Evolutionary conservation across 2,888 invertebrate species (phyloP).

Genomic region (Aleiodes alternator): DNA sequence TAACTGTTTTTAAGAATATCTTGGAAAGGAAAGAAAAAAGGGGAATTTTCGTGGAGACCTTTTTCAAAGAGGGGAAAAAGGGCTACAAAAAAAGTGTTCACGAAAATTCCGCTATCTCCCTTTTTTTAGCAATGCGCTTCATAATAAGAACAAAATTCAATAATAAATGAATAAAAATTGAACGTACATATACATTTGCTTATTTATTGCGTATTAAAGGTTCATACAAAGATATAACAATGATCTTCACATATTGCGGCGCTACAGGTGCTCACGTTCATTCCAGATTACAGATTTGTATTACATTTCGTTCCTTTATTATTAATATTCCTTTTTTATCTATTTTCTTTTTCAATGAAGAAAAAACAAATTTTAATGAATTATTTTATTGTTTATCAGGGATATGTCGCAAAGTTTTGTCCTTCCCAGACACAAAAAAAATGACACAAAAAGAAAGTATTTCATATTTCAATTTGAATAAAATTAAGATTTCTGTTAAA

Average conservation of each 20-base stretch:
- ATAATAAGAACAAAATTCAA: background rate
- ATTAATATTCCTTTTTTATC: no score
- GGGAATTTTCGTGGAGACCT: background rate
- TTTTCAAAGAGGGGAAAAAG: no score
- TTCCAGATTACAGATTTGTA: slow-evolving; percentile 45
- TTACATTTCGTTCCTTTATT: slow-evolving; percentile 38
- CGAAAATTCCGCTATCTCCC: no score
- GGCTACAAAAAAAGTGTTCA: no score
- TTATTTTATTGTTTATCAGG: slow-evolving; percentile 48
- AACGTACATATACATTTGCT: slow-evolving; percentile 62
- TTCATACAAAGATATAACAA: slow-evolving; percentile 70
- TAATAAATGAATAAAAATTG: background rate
- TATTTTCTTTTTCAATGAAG: slow-evolving; percentile 48
- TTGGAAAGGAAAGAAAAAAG: background rate
- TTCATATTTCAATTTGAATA: background rate
- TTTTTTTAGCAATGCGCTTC: background rate
- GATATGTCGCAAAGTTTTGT: slow-evolving; percentile 59
- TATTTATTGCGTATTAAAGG: slow-evolving; percentile 69
- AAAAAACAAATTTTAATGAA: slow-evolving; percentile 53
- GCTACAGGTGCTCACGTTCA: slow-evolving; percentile 61
- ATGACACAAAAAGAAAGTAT: background rate
- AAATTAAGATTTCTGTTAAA: slow-evolving; percentile 7
- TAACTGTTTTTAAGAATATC: no score
- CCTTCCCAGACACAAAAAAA: slow-evolving; percentile 22
- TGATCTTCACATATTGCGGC: slow-evolving; percentile 63